Base-by-base conservation (phyloP, 2,113 vertebrate species). In the Hyperopisus bebe region DNA sequence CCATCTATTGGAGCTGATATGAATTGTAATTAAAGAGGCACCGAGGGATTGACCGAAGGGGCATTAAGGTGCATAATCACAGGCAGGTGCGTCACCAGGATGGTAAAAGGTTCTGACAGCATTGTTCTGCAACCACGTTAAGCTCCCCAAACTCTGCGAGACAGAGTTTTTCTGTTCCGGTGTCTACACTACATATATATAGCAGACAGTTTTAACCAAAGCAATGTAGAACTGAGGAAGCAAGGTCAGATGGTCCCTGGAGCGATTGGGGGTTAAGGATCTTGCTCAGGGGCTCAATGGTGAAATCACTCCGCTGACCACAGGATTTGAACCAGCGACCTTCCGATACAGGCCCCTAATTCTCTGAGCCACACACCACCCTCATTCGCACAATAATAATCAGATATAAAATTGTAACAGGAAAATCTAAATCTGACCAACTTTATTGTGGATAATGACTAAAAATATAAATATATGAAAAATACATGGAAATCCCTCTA, bases 1-100 rank as follows among this genome's bases (percentile, higher is more conserved):
- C 89, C 89, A 90, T 86, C 83, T 90, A 90, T 66, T 86, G 89
- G 89, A 90, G 35, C 35, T 39, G 74, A 42, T n/a, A 42, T 42
- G 74, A 80, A 80, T 42, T 80, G 74, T 80, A 80, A 80, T 42
- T 42, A 80, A 42, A 80, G 74, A 7, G 17, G 35, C 35, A 19
- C 5, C 13, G 74, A 42, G 50, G 47, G 27, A 53, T 53, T 19
- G 47, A 55, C 31, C 31, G 27, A 87, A 35, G 44, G 31, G 70
- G 15, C 31, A 80, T 19, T 80, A 39, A 80, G 74, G 74, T 42
- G 2, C 13, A 80, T 39, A 6, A 42, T 42, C 35, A 31, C 15
- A 31, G 4, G 4, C 70, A 80, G 35, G 35, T 42, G 35, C 35
- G 13, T 80, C 74, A 19, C 35, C 13, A 80, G 74, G 35, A 80